Percentiles rank a stretch among this genome's conserved stretches.
Evolutionary conservation across 2,888 invertebrate genomes (phyloP).

Genomic region (Campoplex nolae): DNA sequence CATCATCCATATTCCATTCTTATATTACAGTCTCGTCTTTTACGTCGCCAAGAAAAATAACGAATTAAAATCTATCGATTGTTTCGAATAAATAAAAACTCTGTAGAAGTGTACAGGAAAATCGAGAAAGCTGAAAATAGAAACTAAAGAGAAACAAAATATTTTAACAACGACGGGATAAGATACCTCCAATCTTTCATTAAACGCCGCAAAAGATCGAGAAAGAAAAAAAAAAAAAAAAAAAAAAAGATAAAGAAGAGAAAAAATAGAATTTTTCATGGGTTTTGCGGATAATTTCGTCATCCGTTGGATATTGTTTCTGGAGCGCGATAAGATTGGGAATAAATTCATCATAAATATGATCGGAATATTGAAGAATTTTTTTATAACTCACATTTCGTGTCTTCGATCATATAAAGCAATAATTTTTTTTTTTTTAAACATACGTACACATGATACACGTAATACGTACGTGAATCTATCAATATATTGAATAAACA

Average conservation of each 20-base stretch:
- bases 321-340: background rate
- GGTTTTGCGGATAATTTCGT: background rate
- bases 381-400: background rate
- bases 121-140: background rate
- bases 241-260: background rate
- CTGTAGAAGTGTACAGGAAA: background rate
- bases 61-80: background rate
- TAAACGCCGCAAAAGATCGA: no score
- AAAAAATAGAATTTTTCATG: background rate
- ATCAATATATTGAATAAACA: conserved; percentile 15
- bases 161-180: background rate
- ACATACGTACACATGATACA: background rate
- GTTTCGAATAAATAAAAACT: background rate
- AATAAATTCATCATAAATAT: background rate
- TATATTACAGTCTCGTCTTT: background rate
- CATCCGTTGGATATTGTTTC: background rate
- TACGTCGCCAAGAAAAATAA: background rate
- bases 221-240: no score
- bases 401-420: background rate
- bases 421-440: background rate
- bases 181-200: background rate
- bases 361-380: background rate
- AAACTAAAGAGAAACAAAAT: background rate
- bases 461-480: no score
- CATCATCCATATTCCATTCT: conserved; percentile 6